Evolutionary conservation across 2,888 invertebrate species (phyloP).

Genomic region (Matsumyia berberina): DNA sequence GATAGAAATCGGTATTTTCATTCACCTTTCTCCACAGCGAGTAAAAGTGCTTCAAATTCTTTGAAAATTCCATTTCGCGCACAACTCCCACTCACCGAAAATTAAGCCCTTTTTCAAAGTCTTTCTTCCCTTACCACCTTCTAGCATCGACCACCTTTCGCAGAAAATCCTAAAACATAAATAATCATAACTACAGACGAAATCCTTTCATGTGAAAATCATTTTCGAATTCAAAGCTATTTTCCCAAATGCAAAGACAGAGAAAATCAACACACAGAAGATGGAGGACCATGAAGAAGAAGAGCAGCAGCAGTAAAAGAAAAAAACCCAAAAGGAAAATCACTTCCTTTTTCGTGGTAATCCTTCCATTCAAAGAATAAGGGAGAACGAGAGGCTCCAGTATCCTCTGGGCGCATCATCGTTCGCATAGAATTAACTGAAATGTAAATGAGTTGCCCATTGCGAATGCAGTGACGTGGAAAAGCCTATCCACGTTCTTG

Average conservation of each 20-base stretch:
- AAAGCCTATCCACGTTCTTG: conserved; percentile 65
- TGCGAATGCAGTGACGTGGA: conserved; percentile 68
- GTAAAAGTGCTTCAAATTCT: no score
- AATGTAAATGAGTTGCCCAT: conserved; percentile 71
- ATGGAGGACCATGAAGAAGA: conserved; percentile 2
- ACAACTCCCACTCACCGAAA: no score
- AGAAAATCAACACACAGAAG: neutral
- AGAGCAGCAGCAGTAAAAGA: neutral
- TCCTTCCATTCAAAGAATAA: conserved; percentile 50
- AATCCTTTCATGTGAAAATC: conserved; percentile 54
- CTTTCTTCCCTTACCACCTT: neutral
- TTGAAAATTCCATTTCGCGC: no score
- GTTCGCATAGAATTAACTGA: conserved; percentile 60
- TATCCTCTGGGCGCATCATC: conserved; percentile 35
- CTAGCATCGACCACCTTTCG: neutral
- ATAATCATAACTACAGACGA: conserved; percentile 47
- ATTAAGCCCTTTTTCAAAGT: neutral
- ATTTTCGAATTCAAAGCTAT: conserved; percentile 53
- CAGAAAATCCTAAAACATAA: conserved; percentile 22
- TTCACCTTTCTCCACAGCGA: no score
- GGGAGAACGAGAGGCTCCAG: conserved; percentile 4
- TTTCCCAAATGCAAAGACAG: conserved; percentile 13
- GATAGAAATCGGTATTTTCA: no score
- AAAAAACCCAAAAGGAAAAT: conserved; percentile 55
- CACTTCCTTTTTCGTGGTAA: conserved; percentile 63